Conservation (phyloP, 2,888 invertebrate genomes). For the Chelonus formosanus region DNA sequence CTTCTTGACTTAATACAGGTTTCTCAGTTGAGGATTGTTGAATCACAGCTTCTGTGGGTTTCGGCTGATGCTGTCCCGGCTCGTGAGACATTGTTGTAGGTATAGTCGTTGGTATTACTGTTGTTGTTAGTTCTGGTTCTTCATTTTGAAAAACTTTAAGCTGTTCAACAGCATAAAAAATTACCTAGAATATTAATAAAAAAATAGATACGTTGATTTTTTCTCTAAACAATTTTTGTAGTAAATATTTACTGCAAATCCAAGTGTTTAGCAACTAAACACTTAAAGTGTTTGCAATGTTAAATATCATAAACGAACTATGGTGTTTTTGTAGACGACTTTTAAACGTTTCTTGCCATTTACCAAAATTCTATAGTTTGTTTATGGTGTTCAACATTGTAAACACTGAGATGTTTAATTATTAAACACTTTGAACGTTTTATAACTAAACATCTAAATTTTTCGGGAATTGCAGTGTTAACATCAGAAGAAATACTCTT, state of each 20-base stretch:
- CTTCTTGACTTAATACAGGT: conserved; percentile 20
- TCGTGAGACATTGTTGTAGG: conserved; percentile 47
- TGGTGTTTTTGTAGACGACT: no score
- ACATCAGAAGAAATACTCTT: conserved; percentile 50
- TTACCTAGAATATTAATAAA: conserved; percentile 47
- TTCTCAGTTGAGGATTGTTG: conserved; percentile 18
- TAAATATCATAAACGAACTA: no score
- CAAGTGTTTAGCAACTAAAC: no score
- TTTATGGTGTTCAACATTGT: no score
- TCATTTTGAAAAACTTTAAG: conserved; percentile 49
- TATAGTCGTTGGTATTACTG: conserved; percentile 28
- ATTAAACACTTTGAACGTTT: no score
- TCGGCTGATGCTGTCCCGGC: conserved; percentile 48
- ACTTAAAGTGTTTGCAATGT: no score
- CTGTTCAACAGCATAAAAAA: conserved; percentile 58
- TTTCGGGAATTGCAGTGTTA: no score
- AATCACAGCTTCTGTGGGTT: conserved; percentile 18
- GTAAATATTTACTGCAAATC: no score
- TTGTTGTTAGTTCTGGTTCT: conserved; percentile 38
- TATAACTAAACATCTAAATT: no score
- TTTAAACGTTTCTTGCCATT: no score
- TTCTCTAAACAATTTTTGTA: neutral
- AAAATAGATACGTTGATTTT: neutral
- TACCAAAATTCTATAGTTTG: no score
- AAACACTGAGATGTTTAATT: no score